Evolutionary conservation across 2,113 vertebrate species (phyloP), one percentile per base, ranked within the genome.

Genomic region (Halcyon senegalensis): DNA sequence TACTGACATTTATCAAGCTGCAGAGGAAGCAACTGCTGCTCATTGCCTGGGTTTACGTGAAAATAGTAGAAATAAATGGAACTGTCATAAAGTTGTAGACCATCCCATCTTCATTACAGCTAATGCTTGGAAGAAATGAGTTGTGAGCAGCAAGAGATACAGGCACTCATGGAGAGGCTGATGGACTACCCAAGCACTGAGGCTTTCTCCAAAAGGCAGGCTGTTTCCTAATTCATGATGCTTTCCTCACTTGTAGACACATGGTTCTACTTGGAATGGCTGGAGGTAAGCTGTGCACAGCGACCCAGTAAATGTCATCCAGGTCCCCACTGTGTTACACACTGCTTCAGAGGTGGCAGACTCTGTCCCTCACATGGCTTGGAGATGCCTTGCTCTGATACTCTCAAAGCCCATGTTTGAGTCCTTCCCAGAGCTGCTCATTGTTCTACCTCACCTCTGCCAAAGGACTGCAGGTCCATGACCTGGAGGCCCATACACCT

Each of bases 1-100:
- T 97, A 87, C 93, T 93, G 95, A 97, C 96, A 95, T 97, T 96
- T 96, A 96, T 95, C 93, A 95, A 97, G 91, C 92, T 87, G 86
- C 85, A 95, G 92, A 96, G 87, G 85, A 96, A 97, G 91, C 93
- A 87, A 97, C 89, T 89, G 93, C 96, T 94, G 86, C 62, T 97
- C 62, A 4, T 93, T 96, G 89, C 82, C 95, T 84, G 90, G 67
- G 88, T 94, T 97, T 88, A 80, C 17, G 24, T 93, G 90, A 96
- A 97, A 97, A 95, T 70, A 72, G 80, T 86, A 83, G 78, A 96
- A 97, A 97, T 92, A 96, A 96, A 97, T 97, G 88, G 83, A 94
- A 97, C 89, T 94, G 91, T 97, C 97, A 96, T 90, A 70, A 95
- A 92, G 62, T 75, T 89, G 74, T 91, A 95, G 95, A 87, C 85